phyloP scores from a whole-genome alignment of 2,113 vertebrate species.

The Phalacrocorax aristotelis region DNA sequence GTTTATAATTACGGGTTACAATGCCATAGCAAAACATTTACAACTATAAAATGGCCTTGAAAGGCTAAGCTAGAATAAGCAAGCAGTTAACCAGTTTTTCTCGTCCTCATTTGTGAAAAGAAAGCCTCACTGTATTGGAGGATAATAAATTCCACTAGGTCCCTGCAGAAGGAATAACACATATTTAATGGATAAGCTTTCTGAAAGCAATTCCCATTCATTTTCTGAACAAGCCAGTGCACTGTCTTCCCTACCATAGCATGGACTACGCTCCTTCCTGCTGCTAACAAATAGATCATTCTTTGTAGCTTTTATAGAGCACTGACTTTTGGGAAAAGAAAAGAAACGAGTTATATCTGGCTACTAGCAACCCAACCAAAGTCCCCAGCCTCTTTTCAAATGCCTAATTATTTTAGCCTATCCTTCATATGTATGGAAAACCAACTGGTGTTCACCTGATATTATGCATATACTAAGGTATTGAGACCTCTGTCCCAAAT shows the following conservation, averaged over 20 bases:
- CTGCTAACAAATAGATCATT: not conserved
- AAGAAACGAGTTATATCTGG: not conserved
- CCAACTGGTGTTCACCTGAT: not conserved
- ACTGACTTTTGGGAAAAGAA: not conserved
- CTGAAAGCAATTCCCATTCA: not conserved
- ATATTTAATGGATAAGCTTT: not conserved
- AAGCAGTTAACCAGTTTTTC: not conserved
- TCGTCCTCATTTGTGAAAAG: not conserved
- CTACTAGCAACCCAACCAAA: not conserved
- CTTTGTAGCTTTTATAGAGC: not conserved
- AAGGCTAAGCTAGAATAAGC: not conserved
- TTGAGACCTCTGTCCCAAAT: not conserved
- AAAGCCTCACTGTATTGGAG: not conserved
- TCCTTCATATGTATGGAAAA: not conserved
- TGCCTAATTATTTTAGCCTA: not conserved
- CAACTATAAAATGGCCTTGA: not conserved
- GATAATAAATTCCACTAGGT: not conserved
- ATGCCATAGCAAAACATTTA: not conserved
- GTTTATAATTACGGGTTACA: not conserved
- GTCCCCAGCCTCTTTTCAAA: not conserved
- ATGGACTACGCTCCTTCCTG: not conserved
- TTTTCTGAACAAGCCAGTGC: not conserved
- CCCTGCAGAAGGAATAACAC: not conserved
- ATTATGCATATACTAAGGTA: not conserved
- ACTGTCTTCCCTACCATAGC: not conserved